These are phyloP conservation scores for Hedychridium roseum DNA, from an alignment of 2,888 invertebrate species.

Conservation along the genomic window DNA sequence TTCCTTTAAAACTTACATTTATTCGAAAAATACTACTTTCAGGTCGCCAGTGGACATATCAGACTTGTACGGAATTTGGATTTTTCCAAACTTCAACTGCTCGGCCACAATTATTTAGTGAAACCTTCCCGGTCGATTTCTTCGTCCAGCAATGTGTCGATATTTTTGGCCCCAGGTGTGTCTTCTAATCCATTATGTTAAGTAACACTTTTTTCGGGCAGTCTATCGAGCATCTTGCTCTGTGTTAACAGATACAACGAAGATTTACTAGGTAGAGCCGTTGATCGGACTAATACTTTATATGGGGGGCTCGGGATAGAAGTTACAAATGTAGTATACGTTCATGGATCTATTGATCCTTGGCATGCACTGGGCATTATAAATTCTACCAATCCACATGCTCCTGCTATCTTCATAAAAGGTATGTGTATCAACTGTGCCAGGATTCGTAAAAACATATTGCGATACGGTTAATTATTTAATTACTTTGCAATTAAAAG, in stretches of 20 bases:
- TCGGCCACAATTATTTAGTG: constrained; percentile 74
- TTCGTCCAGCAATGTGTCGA: constrained; percentile 84
- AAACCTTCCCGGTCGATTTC: constrained; percentile 78
- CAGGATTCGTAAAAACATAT: not conserved
- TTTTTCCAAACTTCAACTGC: constrained; percentile 90
- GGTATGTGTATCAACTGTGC: constrained; percentile 64
- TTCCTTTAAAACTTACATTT: too few species aligned
- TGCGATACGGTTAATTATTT: not conserved
- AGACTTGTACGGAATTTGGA: constrained; percentile 96
- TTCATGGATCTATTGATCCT: constrained; percentile 90
- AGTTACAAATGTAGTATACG: constrained; percentile 79
- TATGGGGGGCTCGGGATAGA: constrained; percentile 81
- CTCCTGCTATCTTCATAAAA: constrained; percentile 78
- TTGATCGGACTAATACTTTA: constrained; percentile 77
- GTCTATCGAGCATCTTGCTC: too few species aligned
- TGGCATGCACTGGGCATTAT: constrained; percentile 85
- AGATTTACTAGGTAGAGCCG: constrained; percentile 69
- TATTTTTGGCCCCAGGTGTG: constrained; percentile 79
- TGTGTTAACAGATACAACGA: constrained; percentile 67
- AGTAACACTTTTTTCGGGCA: not conserved
- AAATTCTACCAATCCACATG: constrained; percentile 66
- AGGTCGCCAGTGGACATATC: constrained; percentile 92
- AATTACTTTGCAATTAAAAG: constrained; percentile 64
- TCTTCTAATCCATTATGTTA: constrained; percentile 12
- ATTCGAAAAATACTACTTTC: constrained; percentile 11